Evolutionary conservation across 1,140 invertebrate genomes (phyloP), one percentile per base, ranked within the genome.

Genomic region (Tigriopus japonicus): DNA sequence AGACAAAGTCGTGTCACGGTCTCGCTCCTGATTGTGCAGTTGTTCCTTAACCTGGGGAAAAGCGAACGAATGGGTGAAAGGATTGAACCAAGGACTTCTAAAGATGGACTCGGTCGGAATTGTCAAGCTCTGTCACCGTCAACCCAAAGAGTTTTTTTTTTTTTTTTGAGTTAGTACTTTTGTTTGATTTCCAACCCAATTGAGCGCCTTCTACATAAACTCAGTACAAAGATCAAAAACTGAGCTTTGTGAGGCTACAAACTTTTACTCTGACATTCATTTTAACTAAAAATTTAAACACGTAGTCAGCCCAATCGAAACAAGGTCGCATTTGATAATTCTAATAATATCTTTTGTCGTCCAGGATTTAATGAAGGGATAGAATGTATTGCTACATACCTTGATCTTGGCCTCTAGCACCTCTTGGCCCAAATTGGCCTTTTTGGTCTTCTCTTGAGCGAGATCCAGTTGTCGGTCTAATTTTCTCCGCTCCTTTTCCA

Each of bases 381-480:
- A n/a, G 28, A 6, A 49, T 49, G 45, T 15, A 49, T 21, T 17
- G 2, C n/a, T n/a, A n/a, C 52, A 6, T 58, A 58, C 55, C 41
- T 58, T 58, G n/a, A 58, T 58, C 21, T 58, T 23, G 15, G 55
- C 55, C 40, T 58, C 55, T 41, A 58, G 42, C 5, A 58, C 41
- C 41, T 58, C 55, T 58, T 58, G 55, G 10, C 55, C 41, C 12
- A 58, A 9, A 23, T 58, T 41, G n/a, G 55, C 55, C 42, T 41
- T 28, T 23, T 58, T 58, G 28, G 55, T 58, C 21, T 58, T 58
- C 42, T 58, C 55, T 42, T 58, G 55, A 40, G 42, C 55, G 12
- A 58, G 15, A 35, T 40, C 15, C 21, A 58, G 41, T 58, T 58
- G 55, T 9, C 35, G 49, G 41, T 58, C 55, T 23, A 58, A 42